Percentiles rank a stretch among this genome's conserved stretches.
phyloP scores from a whole-genome alignment of 2,888 invertebrate genomes.

The Anthoptus insignis region DNA sequence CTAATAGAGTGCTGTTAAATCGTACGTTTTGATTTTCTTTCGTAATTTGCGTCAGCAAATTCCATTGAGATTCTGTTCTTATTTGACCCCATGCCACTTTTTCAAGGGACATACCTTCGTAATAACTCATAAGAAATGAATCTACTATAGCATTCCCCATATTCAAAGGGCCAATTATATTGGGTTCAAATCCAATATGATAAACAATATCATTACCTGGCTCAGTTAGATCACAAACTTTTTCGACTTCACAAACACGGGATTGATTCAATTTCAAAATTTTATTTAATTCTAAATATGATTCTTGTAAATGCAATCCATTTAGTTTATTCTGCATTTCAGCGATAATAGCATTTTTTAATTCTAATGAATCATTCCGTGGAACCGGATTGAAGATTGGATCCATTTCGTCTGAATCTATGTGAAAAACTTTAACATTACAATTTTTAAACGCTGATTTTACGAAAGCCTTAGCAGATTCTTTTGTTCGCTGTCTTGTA shows the following conservation, averaged over 20 bases:
- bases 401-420: slow-evolving; percentile 57
- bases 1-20: slow-evolving; percentile 60
- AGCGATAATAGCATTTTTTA: slow-evolving; percentile 52
- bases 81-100: slow-evolving; percentile 73
- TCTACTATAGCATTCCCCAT: slow-evolving; percentile 64
- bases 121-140: slow-evolving; percentile 72
- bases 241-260: slow-evolving; percentile 57
- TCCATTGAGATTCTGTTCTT: slow-evolving; percentile 57
- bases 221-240: slow-evolving; percentile 61
- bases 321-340: slow-evolving; percentile 63
- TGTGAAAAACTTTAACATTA: slow-evolving; percentile 57
- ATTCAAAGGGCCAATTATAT: slow-evolving; percentile 62
- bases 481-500: slow-evolving; percentile 64
- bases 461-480: slow-evolving; percentile 65
- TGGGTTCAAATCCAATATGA: slow-evolving; percentile 61
- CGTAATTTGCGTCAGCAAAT: slow-evolving; percentile 57
- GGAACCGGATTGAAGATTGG: slow-evolving; percentile 65
- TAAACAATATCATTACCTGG: slow-evolving; percentile 55
- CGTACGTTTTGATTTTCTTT: slow-evolving; percentile 64
- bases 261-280: slow-evolving; percentile 67
- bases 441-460: slow-evolving; percentile 66
- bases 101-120: slow-evolving; percentile 62
- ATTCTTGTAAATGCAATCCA: slow-evolving; percentile 53
- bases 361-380: slow-evolving; percentile 55
- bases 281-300: slow-evolving; percentile 58